These are phyloP conservation scores for Heliothis peltigera DNA, from an alignment of 2,888 invertebrate genomes.

Conservation along the genomic window DNA sequence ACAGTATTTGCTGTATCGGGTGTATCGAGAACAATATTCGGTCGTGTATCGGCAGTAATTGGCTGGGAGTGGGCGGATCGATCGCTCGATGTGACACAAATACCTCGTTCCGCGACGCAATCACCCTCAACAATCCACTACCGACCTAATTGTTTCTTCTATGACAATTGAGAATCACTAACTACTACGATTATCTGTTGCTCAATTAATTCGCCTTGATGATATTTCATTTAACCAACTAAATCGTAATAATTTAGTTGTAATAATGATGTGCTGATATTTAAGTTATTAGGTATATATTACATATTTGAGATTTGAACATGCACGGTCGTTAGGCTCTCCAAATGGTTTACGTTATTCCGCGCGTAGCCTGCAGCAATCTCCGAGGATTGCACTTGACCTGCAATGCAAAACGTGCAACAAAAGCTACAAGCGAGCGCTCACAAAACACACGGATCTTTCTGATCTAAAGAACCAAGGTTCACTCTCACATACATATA, in stretches of 20 bases:
- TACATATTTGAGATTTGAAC: constrained; percentile 18
- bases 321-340: constrained; percentile 46
- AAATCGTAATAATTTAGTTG: background rate
- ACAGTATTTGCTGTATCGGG: constrained; percentile 58
- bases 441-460: constrained; percentile 64
- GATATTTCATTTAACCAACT: constrained; percentile 24
- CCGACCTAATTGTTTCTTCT: constrained; percentile 87
- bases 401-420: constrained; percentile 79
- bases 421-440: constrained; percentile 71
- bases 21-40: constrained; percentile 84
- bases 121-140: constrained; percentile 84
- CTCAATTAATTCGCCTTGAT: constrained; percentile 65
- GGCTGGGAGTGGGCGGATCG: constrained; percentile 84
- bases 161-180: constrained; percentile 80
- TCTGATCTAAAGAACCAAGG: constrained; percentile 65
- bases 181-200: constrained; percentile 71
- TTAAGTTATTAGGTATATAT: constrained; percentile 16
- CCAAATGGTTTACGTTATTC: constrained; percentile 68
- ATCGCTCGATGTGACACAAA: constrained; percentile 85
- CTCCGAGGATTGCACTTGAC: constrained; percentile 83
- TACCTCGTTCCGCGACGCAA: constrained; percentile 83
- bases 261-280: constrained; percentile 11
- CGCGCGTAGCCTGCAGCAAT: constrained; percentile 72
- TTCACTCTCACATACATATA: constrained; percentile 47
- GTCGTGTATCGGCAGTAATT: constrained; percentile 85